Base-by-base conservation (phyloP, 53 echinoderm and acorn worm species). In the Holothuria scabra region DNA sequence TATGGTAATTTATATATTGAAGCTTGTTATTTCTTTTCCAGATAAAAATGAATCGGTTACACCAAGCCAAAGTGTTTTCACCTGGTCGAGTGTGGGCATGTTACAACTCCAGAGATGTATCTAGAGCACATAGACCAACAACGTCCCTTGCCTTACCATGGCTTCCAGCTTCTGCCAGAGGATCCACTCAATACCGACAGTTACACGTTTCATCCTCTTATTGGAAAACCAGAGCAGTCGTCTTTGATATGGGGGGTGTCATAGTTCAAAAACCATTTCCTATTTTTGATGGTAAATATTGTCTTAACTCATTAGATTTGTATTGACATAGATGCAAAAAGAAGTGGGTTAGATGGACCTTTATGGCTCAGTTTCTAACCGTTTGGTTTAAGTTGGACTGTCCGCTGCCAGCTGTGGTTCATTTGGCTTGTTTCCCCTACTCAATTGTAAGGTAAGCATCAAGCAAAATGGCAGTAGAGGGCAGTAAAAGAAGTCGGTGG, bases 171-270 rank as follows among this genome's bases (percentile, higher is more conserved):
- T 44, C 37, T 34, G 46, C 16, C 34, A 32, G 34, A 46, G 71
- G 41, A 1, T 21, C 48, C 24, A 72, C 8, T 72, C 52, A 52
- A 14, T 18, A 14, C 52, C 14, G 52, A 18, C 16, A 44, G 29
- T n/a, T 80, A n/a, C 80, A 80, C 60, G 3, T 35, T 19, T 33
- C 84, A n/a, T 12, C 78, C 34, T 41, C 28, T 11, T 5, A 48
- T 18, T 48, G 60, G 23, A 89, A 85, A 69, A 88, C 83, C 8
- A 87, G 81, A 52, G 96, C 96, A 8, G 96, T 96, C 63, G 88
- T 96, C 65, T 96, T 96, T 90, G 96, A 96, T 74, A 85, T 96
- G 88, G 96, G 96, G 11, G 96, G 96, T 8, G 96, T 96, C 12
- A 48, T 96, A 20, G 92, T 96, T 18, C 80, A 91, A 13, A 89